Conservation (phyloP, 2,888 invertebrate species). For the Charanyca ferruginea region DNA sequence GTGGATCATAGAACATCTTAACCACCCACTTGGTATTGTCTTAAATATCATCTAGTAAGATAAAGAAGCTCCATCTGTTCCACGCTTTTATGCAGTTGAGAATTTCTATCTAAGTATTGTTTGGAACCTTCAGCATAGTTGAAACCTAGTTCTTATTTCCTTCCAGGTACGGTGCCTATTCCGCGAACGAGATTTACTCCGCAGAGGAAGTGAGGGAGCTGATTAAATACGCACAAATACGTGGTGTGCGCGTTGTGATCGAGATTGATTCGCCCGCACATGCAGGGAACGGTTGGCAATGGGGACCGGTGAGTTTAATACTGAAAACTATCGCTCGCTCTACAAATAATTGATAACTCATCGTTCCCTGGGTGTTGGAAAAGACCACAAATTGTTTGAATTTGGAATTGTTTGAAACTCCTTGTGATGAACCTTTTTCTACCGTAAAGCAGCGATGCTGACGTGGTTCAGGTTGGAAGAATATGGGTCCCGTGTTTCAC, state of each 20-base stretch:
- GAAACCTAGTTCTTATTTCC: neutral
- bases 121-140: too few relatives aligned
- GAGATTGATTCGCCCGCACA: slow-evolving; percentile 98
- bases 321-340: neutral
- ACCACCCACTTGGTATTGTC: too few relatives aligned
- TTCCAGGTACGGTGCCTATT: slow-evolving; percentile 94
- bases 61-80: too few relatives aligned
- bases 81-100: too few relatives aligned
- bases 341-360: neutral
- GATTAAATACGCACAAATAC: slow-evolving; percentile 94
- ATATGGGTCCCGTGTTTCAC: too few relatives aligned
- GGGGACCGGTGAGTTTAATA: slow-evolving; percentile 91
- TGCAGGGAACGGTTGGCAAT: slow-evolving; percentile 96
- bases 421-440: too few relatives aligned
- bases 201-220: slow-evolving; percentile 92
- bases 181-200: slow-evolving; percentile 93
- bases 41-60: too few relatives aligned
- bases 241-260: slow-evolving; percentile 96
- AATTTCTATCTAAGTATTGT: neutral
- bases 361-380: neutral
- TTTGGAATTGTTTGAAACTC: too few relatives aligned
- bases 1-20: too few relatives aligned
- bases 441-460: too few relatives aligned
- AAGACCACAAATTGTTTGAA: neutral
- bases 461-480: too few relatives aligned